Base-by-base conservation (phyloP, 2,797 vertebrate species). In the Hephaestus fuliginosus region DNA sequence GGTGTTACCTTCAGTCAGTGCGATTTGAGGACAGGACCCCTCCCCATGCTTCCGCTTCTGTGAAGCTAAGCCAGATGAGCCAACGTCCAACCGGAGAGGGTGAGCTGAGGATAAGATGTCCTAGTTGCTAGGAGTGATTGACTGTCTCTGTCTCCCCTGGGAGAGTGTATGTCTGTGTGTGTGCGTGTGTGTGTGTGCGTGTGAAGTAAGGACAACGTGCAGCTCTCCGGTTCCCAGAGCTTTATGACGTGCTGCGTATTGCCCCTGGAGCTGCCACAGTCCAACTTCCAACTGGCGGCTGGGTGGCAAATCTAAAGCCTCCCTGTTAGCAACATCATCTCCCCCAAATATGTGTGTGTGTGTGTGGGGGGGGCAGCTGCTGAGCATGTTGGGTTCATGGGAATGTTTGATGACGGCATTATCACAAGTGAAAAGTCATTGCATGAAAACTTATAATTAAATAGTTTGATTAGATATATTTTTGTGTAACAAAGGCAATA, bases 61-160 rank as follows among this genome's bases (percentile, higher is more conserved):
- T 81, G 80, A 86, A 83, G 64, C 78, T 77, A 55, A 91, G 80
- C 88, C 86, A 86, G 83, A 89, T 71, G 85, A 92, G 85, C 74
- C 71, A 80, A 28, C 15, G 58, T 88, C 83, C 87, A 87, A 80
- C 62, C 66, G 11, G 70, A 22, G 56, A 78, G 88, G 90, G 86
- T 92, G 84, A 93, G 81, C 68, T 8, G 78, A 89, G 92, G 90
- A 90, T 84, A 93, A 93, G 89, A 89, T 91, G 91, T 88, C 90
- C 85, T 82, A 85, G 91, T 94, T 94, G 92, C 87, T 85, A 82
- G 70, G 86, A 90, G 81, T 89, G 91, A 94, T 86, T 77, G 91
- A 91, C 83, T 87, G 86, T 84, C 81, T 84, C 81, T 65, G 65
- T 75, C 76, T 90, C 84, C 74, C 61, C 51, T 43, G 80, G 74